Conservation (phyloP, 2,113 vertebrate species). For the Zosterops borbonicus region DNA sequence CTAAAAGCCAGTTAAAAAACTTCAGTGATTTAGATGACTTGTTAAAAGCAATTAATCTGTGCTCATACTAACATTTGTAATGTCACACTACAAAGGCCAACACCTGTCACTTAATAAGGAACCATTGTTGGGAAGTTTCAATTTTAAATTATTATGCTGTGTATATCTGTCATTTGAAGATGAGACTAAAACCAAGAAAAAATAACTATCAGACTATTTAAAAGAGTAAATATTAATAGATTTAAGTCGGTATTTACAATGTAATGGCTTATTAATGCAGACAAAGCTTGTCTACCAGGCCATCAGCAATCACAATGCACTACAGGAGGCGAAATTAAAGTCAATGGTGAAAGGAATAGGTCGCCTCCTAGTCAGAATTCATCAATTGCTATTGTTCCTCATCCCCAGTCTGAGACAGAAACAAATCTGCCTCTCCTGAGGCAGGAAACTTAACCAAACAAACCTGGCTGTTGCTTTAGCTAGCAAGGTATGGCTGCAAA, state of each 20-base stretch:
- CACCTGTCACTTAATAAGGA: background rate
- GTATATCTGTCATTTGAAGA: background rate
- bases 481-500: background rate
- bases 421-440: background rate
- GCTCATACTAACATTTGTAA: background rate
- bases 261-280: background rate
- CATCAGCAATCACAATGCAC: background rate
- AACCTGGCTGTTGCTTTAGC: background rate
- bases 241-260: background rate
- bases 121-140: background rate
- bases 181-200: background rate
- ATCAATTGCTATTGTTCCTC: background rate
- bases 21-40: background rate
- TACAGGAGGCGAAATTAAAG: background rate
- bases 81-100: background rate
- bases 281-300: background rate
- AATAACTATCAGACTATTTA: background rate
- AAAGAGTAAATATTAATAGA: background rate
- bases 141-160: background rate
- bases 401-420: background rate
- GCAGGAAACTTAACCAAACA: background rate
- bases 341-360: background rate
- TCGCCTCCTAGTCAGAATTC: background rate
- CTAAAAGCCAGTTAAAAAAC: background rate
- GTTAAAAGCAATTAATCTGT: background rate